Evolutionary conservation across 2,113 vertebrate genomes (phyloP).

Genomic region (Eolophus roseicapilla): DNA sequence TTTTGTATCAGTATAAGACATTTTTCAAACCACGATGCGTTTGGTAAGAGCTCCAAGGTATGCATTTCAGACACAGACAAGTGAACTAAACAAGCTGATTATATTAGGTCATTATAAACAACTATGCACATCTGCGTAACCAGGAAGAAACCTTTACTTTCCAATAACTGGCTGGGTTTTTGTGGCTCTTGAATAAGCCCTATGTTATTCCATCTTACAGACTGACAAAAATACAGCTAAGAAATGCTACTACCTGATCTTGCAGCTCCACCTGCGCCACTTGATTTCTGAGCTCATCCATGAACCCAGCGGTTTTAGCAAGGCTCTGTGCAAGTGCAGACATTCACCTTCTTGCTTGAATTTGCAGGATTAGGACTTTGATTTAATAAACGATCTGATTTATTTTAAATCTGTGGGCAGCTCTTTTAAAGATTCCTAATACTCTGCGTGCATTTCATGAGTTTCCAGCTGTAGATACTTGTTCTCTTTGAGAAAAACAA

Average conservation of each 20-base stretch:
- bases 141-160: background rate
- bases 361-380: background rate
- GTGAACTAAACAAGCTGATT: background rate
- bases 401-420: background rate
- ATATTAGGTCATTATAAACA: background rate
- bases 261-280: background rate
- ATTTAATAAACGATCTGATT: background rate
- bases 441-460: background rate
- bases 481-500: constrained; percentile 20
- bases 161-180: background rate
- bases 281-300: background rate
- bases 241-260: background rate
- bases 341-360: background rate
- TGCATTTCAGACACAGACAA: background rate
- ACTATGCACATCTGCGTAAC: background rate
- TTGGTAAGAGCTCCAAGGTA: background rate
- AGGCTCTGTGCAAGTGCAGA: background rate
- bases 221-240: background rate
- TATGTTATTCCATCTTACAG: background rate
- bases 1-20: background rate
- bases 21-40: background rate
- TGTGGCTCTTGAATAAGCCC: background rate
- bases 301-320: background rate
- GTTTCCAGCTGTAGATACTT: constrained; percentile 39
- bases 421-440: constrained; percentile 1